Conservation (phyloP, 2,888 invertebrate genomes). For the Dryococelus australis region DNA sequence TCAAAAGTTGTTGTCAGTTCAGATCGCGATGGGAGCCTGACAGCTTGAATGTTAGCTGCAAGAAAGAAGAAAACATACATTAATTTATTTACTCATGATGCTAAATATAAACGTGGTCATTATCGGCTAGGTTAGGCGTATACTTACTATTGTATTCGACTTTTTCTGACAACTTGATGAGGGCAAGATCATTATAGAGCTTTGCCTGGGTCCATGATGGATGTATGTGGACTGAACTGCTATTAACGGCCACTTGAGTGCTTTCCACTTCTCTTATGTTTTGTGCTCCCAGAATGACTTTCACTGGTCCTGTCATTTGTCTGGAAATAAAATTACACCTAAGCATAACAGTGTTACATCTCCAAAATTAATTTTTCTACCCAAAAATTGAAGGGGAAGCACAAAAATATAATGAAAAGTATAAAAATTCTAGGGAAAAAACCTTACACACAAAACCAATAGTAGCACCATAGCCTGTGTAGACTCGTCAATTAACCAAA, state of each 20-base stretch:
- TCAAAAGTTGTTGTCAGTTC: constrained; percentile 39
- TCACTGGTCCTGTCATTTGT: background rate
- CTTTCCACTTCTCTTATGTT: background rate
- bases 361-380: too few species aligned
- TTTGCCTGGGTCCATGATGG: background rate
- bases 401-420: too few species aligned
- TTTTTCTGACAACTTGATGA: background rate
- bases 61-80: background rate
- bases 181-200: background rate
- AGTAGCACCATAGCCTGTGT: too few species aligned
- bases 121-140: too few species aligned
- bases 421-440: too few species aligned
- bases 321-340: too few species aligned
- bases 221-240: background rate
- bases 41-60: constrained; percentile 44
- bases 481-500: too few species aligned
- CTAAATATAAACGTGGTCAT: too few species aligned
- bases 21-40: constrained; percentile 44
- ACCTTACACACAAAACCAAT: too few species aligned
- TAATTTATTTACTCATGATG: too few species aligned
- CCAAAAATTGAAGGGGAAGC: too few species aligned
- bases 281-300: background rate
- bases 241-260: background rate
- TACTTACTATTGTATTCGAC: background rate
- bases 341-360: too few species aligned